phyloP scores from a whole-genome alignment of 2,888 invertebrate genomes.

The Agrotis clavis region DNA sequence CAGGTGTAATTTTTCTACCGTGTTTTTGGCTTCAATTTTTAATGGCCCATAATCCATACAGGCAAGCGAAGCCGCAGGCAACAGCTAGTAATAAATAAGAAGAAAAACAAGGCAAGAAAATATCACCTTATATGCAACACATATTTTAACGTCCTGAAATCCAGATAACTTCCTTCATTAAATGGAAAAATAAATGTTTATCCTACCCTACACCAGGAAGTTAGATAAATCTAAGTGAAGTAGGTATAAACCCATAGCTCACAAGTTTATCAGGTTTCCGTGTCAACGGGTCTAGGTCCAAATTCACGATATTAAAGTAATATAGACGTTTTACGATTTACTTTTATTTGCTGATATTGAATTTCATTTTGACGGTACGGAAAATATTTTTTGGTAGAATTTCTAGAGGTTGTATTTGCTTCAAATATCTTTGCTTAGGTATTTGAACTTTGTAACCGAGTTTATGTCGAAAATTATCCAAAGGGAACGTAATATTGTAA shows the following conservation, averaged over 20 bases:
- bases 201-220: conserved; percentile 30
- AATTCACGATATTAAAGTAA: conserved; percentile 58
- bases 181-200: conserved; percentile 51
- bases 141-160: background rate
- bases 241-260: conserved; percentile 40
- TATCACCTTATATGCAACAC: background rate
- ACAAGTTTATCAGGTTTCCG: conserved; percentile 61
- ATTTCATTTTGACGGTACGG: conserved; percentile 31
- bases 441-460: background rate
- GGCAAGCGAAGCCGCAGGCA: no score
- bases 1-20: no score
- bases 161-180: conserved; percentile 2
- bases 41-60: no score
- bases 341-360: conserved; percentile 51
- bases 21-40: no score
- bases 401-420: background rate
- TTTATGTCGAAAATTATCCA: no score
- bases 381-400: conserved; percentile 14
- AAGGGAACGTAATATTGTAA: no score
- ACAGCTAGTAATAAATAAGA: background rate
- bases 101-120: conserved; percentile 2
- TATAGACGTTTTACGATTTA: conserved; percentile 55
- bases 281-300: conserved; percentile 56
- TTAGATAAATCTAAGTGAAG: conserved; percentile 34
- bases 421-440: conserved; percentile 5